Evolutionary conservation across 1,140 invertebrate species (phyloP), one percentile per base, ranked within the genome.

Genomic region (Polypedilum pembai): DNA sequence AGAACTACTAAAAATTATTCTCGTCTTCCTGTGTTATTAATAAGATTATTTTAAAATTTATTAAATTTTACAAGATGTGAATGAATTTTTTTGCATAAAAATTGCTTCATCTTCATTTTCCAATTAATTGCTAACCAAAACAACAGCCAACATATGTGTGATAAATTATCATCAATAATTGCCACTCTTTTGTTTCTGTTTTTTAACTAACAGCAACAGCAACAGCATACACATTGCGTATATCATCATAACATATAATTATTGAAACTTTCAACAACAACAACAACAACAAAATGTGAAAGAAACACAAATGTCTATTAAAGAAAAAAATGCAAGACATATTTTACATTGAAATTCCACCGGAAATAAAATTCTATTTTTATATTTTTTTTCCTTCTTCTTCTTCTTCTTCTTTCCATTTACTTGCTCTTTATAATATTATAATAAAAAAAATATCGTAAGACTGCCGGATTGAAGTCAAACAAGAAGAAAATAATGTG

Each of bases 361-460:
- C 45, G 45, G 45, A 56, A 56, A 56, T 56, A 56, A 56, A 56
- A 56, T 56, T 56, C 45, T 56, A 56, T 56, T 56, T 56, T 56
- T 56, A 56, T 56, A 56, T 56, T n/a, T 56, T 56, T 56, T 56
- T 56, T 1, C 15, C 41, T 2, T 45, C 41, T 45, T 56, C 45
- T 56, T 56, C 45, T 12, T 45, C 41, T 12, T 45, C 8, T 45
- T 45, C 15, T 56, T 15, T 56, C 45, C n/a, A 56, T 56, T 56
- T 56, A 56, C 45, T 33, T 56, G 45, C 45, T 56, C 45, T 56
- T 56, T n/a, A 56, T 56, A 56, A 56, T 56, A 56, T n/a, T 56
- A 56, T 10, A 45, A 45, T 8, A 45, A 3, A 15, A 7, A 56
- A 56, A 15, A 56, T 33, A 33, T 33, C 24, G 24, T 33, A 33